Base-by-base conservation (phyloP, 2,113 vertebrate genomes). In the Myiagra hebetior region DNA sequence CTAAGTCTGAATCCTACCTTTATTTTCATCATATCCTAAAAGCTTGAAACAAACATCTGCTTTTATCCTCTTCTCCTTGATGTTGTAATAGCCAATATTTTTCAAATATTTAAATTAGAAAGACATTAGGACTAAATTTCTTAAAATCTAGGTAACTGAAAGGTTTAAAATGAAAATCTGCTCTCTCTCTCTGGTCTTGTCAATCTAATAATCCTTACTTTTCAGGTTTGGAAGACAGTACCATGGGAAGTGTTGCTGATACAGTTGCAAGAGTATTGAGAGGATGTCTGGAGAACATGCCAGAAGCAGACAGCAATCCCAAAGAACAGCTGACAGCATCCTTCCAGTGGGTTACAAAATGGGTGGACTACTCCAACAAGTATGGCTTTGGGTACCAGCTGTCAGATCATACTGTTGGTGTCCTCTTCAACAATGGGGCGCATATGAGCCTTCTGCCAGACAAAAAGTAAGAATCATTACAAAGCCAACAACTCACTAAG, bases 311-410 rank as follows among this genome's bases (percentile, higher is more conserved):
- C 35, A 96, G 97, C 92, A 98, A 99, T 89, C 99, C 99, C 78
- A 99, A 98, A 94, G 98, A 98, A 76, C 98, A 98, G 79, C 95
- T 98, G 76, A 98, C 98, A 95, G 95, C 98, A 42, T 99, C 97
- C 57, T 99, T 99, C 96, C 99, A 99, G 74, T 99, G 99, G 99
- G 99, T 99, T 96, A 99, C 99, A 79, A 99, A 99, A 95, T 99
- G 99, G 99, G 99, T 99, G 75, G 99, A 99, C 97, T 99, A 99
- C 89, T 99, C 99, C 50, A 99, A 99, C 97, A 99, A 99, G 95
- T 99, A 99, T 0, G 99, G 99, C 97, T 99, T 99, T 89, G 99
- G 99, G 8, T 99, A 99, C 98, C 99, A 99, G 98, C 98, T 99
- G 92, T 99, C 99, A 10, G 99, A 99, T 98, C 98, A 99, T 97